Evolutionary conservation across 1,140 invertebrate species (phyloP).

Genomic region (Lasaia peninsularis): DNA sequence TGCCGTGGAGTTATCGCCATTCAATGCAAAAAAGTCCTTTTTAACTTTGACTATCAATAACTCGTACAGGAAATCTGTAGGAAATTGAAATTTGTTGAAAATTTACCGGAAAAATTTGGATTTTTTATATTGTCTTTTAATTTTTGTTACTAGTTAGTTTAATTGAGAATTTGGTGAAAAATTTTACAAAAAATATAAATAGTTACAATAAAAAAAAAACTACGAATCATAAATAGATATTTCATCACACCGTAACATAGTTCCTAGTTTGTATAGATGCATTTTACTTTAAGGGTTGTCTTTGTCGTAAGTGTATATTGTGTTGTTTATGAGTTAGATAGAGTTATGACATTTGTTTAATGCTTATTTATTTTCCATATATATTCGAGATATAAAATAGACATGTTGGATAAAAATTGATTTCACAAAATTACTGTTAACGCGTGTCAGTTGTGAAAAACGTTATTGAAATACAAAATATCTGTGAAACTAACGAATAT

Average conservation of each 20-base stretch:
- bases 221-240: background rate
- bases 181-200: background rate
- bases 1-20: no score
- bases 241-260: slow-evolving; percentile 33
- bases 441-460: background rate
- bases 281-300: slow-evolving; percentile 35
- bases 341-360: slow-evolving; percentile 26
- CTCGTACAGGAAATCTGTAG: no score
- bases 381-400: background rate
- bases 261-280: slow-evolving; percentile 50
- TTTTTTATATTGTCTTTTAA: no score
- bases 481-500: no score
- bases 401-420: no score
- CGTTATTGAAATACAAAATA: background rate
- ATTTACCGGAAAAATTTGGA: no score
- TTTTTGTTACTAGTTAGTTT: no score
- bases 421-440: background rate
- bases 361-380: slow-evolving; percentile 19
- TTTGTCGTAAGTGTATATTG: slow-evolving; percentile 15
- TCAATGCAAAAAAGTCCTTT: no score
- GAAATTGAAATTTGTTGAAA: no score
- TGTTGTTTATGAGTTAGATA: slow-evolving; percentile 21
- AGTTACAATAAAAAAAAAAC: background rate
- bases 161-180: slow-evolving; percentile 6
- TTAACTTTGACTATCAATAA: no score